Evolutionary conservation across 2,888 invertebrate species (phyloP), one percentile per base, ranked within the genome.

Genomic region (Eupithecia centaureata): DNA sequence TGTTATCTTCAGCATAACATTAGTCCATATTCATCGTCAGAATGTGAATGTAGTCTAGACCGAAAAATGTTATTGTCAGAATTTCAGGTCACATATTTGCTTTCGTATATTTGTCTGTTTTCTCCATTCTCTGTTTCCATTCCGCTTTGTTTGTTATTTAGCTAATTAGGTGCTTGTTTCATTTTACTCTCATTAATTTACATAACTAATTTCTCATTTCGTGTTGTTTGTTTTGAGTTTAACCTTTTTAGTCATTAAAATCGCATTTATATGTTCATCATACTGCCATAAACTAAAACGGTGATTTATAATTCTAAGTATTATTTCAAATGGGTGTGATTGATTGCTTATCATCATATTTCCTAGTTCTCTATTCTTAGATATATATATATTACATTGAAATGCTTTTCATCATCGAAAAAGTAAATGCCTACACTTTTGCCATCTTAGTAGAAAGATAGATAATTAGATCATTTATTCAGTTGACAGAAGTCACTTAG

Each of bases 11-110:
- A 52, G 62, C 7, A 54, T 62, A 28, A 62, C 7, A 54, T 38
- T 35, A 54, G 54, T 18, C 38, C 18, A 27, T 22, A 62, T 62
- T 47, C 32, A 18, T n/a, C 12, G 2, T 22, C 2, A 32, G 25
- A 27, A 5, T 27, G 18, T 27, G 27, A 27, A 52, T 18, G 61
- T 42, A 18, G 61, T 62, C 61, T 62, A 52, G 61, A 52, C 61
- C 30, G 35, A 35, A 52, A 61, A 32, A 32, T 35, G 56, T 56
- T 56, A 28, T 33, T 35, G 30, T 51, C 32, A 32, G 30, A 38
- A 18, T 62, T 54, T 62, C 27, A 51, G 54, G 54, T 35, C 62
- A 35, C 62, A 38, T 47, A 47, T 22, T 47, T 4, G 22, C 47
- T 47, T 47, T 25, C 51, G 18, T 22, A 51, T 33, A 51, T 54